Evolutionary conservation across 2,113 vertebrate species (phyloP), one percentile per base, ranked within the genome.

Genomic region (Mystacornis crossleyi): DNA sequence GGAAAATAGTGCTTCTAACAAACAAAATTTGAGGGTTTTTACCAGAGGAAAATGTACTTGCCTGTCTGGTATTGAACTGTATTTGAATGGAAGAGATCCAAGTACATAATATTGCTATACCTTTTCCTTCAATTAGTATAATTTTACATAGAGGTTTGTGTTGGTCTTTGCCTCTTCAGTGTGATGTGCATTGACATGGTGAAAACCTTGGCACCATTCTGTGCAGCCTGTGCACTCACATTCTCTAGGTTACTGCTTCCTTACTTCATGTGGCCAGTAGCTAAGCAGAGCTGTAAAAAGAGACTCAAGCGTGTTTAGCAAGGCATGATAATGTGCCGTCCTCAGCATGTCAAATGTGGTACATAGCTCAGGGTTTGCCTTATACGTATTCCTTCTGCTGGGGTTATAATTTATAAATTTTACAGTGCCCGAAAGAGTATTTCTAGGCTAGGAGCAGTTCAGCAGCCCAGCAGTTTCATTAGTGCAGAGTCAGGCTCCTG

Each of bases 401-500:
- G 23, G 31, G 90, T 86, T 93, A 88, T 91, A 34, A 94, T 96
- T 95, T 95, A 86, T 91, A 96, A 93, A 93, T 96, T 97, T 96
- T 96, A 97, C 86, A 86, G 89, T 91, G 66, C 92, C 92, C 69
- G 4, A 64, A 97, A 81, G 95, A 88, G 64, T 86, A 88, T 86
- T 93, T 55, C 58, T 60, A 85, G 71, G 79, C 72, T 91, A 82
- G 77, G 60, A 92, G 65, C 82, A 96, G 89, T 95, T 96, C 94
- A 96, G 93, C 91, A 91, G 81, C 61, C 81, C 5, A 5, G 67
- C 51, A 78, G 79, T 96, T 97, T 95, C 92, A 97, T 94, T 95
- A 96, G 89, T 97, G 96, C 96, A 95, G 83, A 97, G 90, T 97
- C 95, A 97, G 95, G 31, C 43, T 95, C 75, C 50, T 64, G 50